These are phyloP conservation scores for Musca vetustissima DNA, from an alignment of 1,140 invertebrate species.

Conservation along the genomic window DNA sequence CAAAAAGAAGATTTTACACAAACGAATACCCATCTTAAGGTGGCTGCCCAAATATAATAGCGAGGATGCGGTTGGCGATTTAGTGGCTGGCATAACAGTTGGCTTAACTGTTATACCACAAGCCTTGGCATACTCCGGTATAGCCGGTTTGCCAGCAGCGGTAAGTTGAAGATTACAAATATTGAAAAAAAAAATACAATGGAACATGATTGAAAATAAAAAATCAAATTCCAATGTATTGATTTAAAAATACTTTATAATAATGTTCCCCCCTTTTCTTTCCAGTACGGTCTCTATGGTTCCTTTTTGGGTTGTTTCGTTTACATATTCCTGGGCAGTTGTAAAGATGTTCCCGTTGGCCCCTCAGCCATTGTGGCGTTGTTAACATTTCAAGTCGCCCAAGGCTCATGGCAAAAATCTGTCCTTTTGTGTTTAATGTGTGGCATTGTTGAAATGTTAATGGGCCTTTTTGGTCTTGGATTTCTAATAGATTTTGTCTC, in stretches of 20 bases:
- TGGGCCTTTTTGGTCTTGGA: constrained; percentile 86
- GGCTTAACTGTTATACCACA: constrained; percentile 83
- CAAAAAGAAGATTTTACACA: constrained; percentile 69
- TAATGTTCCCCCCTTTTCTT: too few species aligned
- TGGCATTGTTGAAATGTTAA: constrained; percentile 78
- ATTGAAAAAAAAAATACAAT: too few species aligned
- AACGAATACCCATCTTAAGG: constrained; percentile 68
- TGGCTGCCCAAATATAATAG: constrained; percentile 75
- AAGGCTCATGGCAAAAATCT: constrained; percentile 73
- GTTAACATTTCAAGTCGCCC: constrained; percentile 74
- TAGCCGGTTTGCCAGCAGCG: constrained; percentile 73
- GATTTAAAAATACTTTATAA: too few species aligned
- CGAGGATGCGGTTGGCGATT: constrained; percentile 70
- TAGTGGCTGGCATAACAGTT: constrained; percentile 84
- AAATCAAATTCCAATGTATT: too few species aligned
- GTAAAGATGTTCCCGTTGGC: constrained; percentile 85
- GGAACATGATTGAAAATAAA: too few species aligned
- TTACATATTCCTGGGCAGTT: constrained; percentile 88
- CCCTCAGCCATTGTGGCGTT: constrained; percentile 83
- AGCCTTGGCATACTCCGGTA: constrained; percentile 79
- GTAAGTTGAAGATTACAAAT: too few species aligned
- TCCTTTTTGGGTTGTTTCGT: constrained; percentile 89
- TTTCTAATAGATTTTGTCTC: constrained; percentile 94
- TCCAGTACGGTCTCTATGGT: constrained; percentile 89
- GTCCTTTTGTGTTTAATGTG: constrained; percentile 77